phyloP scores from a whole-genome alignment of 35 echinoderm and acorn worm species.

The Acanthaster planci region DNA sequence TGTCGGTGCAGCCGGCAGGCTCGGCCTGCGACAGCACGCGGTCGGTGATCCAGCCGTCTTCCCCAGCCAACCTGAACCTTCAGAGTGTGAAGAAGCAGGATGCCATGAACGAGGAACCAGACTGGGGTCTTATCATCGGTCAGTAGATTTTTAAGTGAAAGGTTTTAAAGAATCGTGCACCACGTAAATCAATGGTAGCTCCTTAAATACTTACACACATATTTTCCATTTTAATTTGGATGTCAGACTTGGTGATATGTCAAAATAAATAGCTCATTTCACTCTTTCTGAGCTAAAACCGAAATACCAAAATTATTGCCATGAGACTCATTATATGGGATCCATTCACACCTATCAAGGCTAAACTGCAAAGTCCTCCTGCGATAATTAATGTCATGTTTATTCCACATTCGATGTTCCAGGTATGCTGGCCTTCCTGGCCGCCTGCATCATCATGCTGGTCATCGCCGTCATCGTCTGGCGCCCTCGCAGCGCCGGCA shows the following conservation, averaged over 20 bases:
- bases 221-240: too few species aligned
- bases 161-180: too few species aligned
- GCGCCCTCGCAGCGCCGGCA: slow-evolving; percentile 87
- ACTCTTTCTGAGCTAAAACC: too few species aligned
- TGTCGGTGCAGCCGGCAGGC: slow-evolving; percentile 70
- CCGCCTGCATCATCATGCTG: slow-evolving; percentile 87
- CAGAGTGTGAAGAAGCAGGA: slow-evolving; percentile 70
- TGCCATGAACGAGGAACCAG: slow-evolving; percentile 82
- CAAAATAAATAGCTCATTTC: too few species aligned
- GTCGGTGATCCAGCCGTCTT: slow-evolving; percentile 74
- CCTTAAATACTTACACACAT: too few species aligned
- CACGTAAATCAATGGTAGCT: too few species aligned
- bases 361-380: too few species aligned
- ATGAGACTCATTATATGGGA: too few species aligned
- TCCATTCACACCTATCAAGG: too few species aligned
- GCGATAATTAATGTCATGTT: too few species aligned
- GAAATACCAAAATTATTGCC: too few species aligned
- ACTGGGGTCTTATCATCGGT: slow-evolving; percentile 99
- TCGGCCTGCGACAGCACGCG: slow-evolving; percentile 47
- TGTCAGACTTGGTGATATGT: too few species aligned
- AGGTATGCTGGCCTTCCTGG: slow-evolving; percentile 94
- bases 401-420: neutral
- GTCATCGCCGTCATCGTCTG: slow-evolving; percentile 94
- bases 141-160: slow-evolving; percentile 26
- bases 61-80: slow-evolving; percentile 49